Evolutionary conservation across 1,140 invertebrate species (phyloP).

Genomic region (Drosophila yakuba): DNA sequence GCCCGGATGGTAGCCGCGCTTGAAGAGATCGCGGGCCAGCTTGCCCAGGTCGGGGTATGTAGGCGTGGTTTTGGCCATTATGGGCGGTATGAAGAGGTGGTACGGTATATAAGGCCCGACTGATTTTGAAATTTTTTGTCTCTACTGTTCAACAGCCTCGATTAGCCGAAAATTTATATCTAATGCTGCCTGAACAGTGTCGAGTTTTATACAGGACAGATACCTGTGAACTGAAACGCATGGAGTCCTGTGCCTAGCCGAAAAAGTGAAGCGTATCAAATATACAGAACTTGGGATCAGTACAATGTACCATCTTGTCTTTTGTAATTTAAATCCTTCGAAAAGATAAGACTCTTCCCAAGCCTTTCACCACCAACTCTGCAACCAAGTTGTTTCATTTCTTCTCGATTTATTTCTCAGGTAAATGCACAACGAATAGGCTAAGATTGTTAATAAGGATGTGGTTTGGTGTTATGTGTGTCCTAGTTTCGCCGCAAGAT

Average conservation of each 20-base stretch:
- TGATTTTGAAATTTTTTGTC: constrained; percentile 40
- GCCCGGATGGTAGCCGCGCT: constrained; percentile 62
- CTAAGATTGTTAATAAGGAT: constrained; percentile 15
- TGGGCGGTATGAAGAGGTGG: constrained; percentile 34
- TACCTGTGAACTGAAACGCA: constrained; percentile 7
- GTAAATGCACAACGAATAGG: constrained; percentile 64
- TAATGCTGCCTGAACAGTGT: constrained; percentile 1
- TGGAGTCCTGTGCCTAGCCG: neutral
- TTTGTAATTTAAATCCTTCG: too few species aligned
- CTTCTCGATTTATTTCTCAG: constrained; percentile 53
- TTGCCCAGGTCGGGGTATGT: constrained; percentile 62
- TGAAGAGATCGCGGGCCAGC: constrained; percentile 58
- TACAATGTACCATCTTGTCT: too few species aligned
- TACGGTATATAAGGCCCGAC: constrained; percentile 27
- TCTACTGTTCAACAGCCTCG: neutral
- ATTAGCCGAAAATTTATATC: constrained; percentile 27
- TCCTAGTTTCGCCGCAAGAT: neutral
- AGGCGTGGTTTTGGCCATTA: constrained; percentile 52
- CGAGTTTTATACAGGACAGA: neutral
- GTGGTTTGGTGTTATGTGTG: constrained; percentile 6
- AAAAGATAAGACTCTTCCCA: neutral
- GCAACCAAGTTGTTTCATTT: neutral
- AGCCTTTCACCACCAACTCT: neutral
- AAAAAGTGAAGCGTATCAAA: too few species aligned
- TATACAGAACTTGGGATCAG: too few species aligned